Base-by-base conservation (phyloP, 2,888 invertebrate genomes). In the Griposia aprilina region DNA sequence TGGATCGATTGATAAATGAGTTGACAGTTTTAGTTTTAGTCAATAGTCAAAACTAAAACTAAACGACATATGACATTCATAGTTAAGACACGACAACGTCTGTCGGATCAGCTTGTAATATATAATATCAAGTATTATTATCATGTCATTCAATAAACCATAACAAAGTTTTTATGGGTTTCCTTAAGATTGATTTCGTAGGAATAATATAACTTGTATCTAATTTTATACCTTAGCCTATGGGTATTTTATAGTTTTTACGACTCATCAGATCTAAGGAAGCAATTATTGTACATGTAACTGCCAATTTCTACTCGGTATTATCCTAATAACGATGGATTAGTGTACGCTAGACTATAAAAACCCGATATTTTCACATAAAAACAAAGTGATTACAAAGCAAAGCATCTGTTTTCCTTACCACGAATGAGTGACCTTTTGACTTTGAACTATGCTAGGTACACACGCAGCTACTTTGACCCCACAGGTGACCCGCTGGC, bases 371-470 rank as follows among this genome's bases (percentile, higher is more conserved):
- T 62, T 48, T 62, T 55, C 23, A 63, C 3, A 68, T 68, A 80
- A 80, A 80, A 80, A 81, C 80, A 57, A 36, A 36, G 4, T 20
- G 30, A 67, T 68, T 68, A n/a, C 36, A 55, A 78, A 80, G n/a
- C 52, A 30, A 65, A 26, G 15, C 41, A 66, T 26, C 10, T 59
- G 74, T 78, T 79, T 82, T 82, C 62, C 66, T 78, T 68, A 52
- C 52, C n/a, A 10, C 45, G 50, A 45, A 23, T 60, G 55, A 36
- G 20, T 57, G 23, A 81, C 52, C 63, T 60, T 65, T 17, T 57
- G 23, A 81, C 52, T 59, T 60, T 65, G n/a, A 66, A 66, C 41
- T 36, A n/a, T n/a, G 17, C 36, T 55, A 17, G 52, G 0, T 6
- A 55, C 17, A 17, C n/a, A 55, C 36, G 11, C 11, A 17, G 17